Base-by-base conservation (phyloP, 1,140 invertebrate species). In the Mycetomoellerius zeteki region DNA sequence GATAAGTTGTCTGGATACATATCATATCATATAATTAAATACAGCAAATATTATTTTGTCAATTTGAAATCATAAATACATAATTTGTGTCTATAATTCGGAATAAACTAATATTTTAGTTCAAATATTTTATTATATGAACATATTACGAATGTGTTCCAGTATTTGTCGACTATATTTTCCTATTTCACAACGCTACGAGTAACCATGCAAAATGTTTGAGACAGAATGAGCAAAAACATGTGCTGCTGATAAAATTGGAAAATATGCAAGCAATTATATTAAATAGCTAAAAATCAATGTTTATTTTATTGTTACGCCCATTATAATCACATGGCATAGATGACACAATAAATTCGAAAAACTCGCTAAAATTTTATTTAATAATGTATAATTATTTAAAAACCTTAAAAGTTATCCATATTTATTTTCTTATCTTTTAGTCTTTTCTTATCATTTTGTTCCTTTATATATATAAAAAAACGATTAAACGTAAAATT, bases 101-200 rank as follows among this genome's bases (percentile, higher is more conserved):
- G 3, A 12, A 10, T 24, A 58, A 58, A n/a, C 6, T 54, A 54
- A 58, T 62, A 16, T 14, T 30, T 30, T 19, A 64, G 0, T 2
- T 64, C 2, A 33, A 30, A 64, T 64, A 64, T 30, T 33, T 64
- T 1, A 64, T 5, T 64, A 33, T 6, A 5, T 65, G 33, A n/a
- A 64, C 1, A 19, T 65, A 33, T 65, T 33, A 64, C 14, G 0
- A 47, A 69, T 69, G 12, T 69, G n/a, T 69, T 69, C 0, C 37
- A 69, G 65, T 69, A 69, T 69, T 69, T 50, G 3, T 82, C 86
- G 1, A 82, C 78, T 60, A 56, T 64, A 10, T 27, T 82, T 24
- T 88, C 85, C 0, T 60, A 73, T 0, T 88, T 88, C 7, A 87
- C 58, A 4, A 30, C 69, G 8, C 19, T 87, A 6, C 54, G 87